phyloP scores from a whole-genome alignment of 2,113 vertebrate genomes.

The Xiphophorus maculatus region DNA sequence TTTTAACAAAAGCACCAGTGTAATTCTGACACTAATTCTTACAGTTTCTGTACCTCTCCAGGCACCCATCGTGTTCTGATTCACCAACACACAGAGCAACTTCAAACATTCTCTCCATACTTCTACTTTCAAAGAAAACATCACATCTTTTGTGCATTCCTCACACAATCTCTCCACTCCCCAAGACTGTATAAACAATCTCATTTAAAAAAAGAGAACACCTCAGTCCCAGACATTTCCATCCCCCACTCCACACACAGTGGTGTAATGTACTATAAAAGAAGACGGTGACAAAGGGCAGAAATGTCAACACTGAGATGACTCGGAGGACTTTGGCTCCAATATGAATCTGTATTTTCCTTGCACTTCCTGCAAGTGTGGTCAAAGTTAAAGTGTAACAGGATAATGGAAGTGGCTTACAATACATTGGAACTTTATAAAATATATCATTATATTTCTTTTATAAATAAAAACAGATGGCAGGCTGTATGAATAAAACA shows the following conservation, averaged over 20 bases:
- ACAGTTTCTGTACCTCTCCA: no score
- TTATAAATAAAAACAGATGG: not conserved
- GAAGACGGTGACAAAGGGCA: not conserved
- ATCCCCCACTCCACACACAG: no score
- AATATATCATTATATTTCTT: no score
- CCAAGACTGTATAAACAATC: not conserved
- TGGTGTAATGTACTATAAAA: not conserved
- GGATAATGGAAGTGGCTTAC: not conserved
- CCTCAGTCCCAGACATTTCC: not conserved
- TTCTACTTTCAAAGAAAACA: no score
- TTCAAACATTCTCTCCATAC: no score
- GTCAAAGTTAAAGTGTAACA: not conserved
- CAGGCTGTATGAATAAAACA: constrained; percentile 28
- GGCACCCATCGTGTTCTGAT: no score
- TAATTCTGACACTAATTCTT: no score
- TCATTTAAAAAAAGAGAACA: not conserved
- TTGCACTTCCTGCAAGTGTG: not conserved
- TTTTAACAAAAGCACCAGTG: no score
- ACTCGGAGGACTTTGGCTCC: not conserved
- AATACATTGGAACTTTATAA: not conserved
- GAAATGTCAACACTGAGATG: not conserved
- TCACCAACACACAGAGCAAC: no score
- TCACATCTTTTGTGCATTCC: no score
- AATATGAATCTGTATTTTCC: not conserved
- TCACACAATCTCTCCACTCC: no score